Evolutionary conservation across 2,113 vertebrate species (phyloP).

Genomic region (Heteronetta atricapilla): DNA sequence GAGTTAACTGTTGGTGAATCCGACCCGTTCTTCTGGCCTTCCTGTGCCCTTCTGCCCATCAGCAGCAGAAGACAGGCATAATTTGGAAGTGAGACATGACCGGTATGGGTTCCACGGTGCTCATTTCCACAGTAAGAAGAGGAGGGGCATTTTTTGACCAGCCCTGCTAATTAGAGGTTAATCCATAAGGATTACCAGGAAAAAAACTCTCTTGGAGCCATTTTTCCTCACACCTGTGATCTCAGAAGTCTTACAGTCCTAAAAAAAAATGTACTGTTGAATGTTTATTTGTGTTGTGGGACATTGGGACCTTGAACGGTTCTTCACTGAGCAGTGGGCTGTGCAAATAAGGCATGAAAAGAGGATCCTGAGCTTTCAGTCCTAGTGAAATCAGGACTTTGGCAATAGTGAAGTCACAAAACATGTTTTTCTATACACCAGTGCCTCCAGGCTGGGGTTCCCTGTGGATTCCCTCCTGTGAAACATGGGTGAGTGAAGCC

Average conservation of each 20-base stretch:
- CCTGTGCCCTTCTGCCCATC: neutral
- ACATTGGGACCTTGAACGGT: neutral
- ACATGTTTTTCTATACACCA: neutral
- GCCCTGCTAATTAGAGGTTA: neutral
- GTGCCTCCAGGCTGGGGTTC: neutral
- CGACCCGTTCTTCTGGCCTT: neutral
- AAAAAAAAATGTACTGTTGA: neutral
- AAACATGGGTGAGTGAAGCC: neutral
- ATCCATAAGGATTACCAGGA: neutral
- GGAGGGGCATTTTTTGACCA: neutral
- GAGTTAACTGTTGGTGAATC: neutral
- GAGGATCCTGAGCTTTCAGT: neutral
- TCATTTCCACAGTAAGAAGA: neutral
- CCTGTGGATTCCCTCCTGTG: neutral
- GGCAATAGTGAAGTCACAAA: neutral
- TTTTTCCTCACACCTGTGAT: neutral
- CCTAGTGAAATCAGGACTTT: neutral
- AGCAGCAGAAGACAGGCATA: neutral
- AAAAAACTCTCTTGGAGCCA: neutral
- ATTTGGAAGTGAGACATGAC: rapidly evolving
- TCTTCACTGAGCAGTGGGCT: neutral
- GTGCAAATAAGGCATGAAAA: neutral
- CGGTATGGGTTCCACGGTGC: neutral
- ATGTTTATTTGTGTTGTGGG: neutral
- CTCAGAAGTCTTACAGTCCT: neutral